Evolutionary conservation across 2,797 vertebrate genomes (phyloP).

Genomic region (Malurus leucopterus): DNA sequence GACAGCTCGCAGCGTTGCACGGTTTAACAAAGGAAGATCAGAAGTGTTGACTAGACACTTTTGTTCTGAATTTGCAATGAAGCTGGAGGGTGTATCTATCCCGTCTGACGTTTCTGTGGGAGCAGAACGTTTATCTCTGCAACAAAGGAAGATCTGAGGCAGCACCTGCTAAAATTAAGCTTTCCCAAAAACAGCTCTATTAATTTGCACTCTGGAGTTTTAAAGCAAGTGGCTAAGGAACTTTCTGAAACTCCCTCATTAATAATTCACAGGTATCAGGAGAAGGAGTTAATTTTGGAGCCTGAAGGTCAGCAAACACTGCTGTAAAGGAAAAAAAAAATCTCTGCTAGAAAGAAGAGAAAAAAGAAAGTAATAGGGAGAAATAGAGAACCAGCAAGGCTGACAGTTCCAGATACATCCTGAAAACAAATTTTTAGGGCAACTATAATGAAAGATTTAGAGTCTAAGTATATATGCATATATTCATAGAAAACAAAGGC

Average conservation of each 20-base stretch:
- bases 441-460: neutral
- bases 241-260: slow-evolving; percentile 47
- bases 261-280: slow-evolving; percentile 49
- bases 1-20: slow-evolving; percentile 15
- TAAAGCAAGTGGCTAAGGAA: slow-evolving; percentile 49
- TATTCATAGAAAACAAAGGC: neutral
- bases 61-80: slow-evolving; percentile 44
- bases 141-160: slow-evolving; percentile 60
- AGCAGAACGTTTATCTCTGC: slow-evolving; percentile 35
- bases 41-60: slow-evolving; percentile 63
- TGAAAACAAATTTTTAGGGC: slow-evolving; percentile 26
- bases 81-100: slow-evolving; percentile 54
- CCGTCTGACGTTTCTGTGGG: slow-evolving; percentile 8
- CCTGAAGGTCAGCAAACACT: slow-evolving; percentile 54
- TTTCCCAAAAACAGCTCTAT: slow-evolving; percentile 42
- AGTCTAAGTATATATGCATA: neutral
- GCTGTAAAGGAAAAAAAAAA: slow-evolving; percentile 16
- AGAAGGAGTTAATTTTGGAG: slow-evolving; percentile 52
- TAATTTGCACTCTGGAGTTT: slow-evolving; percentile 61
- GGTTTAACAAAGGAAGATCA: slow-evolving; percentile 50
- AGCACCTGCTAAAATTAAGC: slow-evolving; percentile 61
- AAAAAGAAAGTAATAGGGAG: neutral
- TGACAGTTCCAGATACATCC: slow-evolving; percentile 1
- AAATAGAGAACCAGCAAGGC: neutral
- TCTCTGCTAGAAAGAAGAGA: neutral